Conservation (phyloP, 2,888 invertebrate genomes). For the Teinopalpus imperialis region DNA sequence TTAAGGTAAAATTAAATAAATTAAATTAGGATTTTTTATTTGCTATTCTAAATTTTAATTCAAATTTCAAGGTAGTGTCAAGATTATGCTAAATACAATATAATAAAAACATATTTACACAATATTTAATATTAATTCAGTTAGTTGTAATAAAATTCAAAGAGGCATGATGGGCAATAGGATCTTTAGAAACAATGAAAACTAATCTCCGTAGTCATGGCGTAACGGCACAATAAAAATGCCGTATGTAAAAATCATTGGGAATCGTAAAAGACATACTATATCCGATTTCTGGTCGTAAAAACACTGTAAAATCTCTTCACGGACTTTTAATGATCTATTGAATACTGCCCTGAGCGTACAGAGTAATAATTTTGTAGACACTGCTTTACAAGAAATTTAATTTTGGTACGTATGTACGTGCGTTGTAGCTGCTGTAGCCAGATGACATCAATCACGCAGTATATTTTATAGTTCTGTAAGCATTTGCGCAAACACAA, state of each 20-base stretch:
- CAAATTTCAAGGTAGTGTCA: too few relatives aligned
- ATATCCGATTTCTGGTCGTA: conserved; percentile 72
- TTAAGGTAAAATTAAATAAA: too few relatives aligned
- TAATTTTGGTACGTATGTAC: too few relatives aligned
- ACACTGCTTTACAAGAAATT: too few relatives aligned
- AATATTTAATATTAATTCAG: not conserved
- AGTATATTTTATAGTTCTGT: too few relatives aligned
- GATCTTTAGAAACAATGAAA: conserved; percentile 52
- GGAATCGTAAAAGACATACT: conserved; percentile 60
- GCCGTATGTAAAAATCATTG: conserved; percentile 52
- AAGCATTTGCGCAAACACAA: too few relatives aligned
- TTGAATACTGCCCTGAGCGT: conserved; percentile 45
- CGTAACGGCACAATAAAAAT: conserved; percentile 33
- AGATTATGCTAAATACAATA: too few relatives aligned
- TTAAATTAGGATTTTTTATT: too few relatives aligned
- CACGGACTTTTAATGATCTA: conserved; percentile 64
- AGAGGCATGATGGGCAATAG: conserved; percentile 35
- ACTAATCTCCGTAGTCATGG: conserved; percentile 47
- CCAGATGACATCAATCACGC: too few relatives aligned
- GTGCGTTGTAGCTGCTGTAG: too few relatives aligned
- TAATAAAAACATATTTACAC: conserved; percentile 3
- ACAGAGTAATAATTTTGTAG: conserved; percentile 16
- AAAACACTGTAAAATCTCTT: conserved; percentile 60
- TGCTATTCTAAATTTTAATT: too few relatives aligned
- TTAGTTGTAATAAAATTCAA: not conserved